These are phyloP conservation scores for Halesus radiatus DNA, from an alignment of 1,140 invertebrate genomes.

Conservation along the genomic window DNA sequence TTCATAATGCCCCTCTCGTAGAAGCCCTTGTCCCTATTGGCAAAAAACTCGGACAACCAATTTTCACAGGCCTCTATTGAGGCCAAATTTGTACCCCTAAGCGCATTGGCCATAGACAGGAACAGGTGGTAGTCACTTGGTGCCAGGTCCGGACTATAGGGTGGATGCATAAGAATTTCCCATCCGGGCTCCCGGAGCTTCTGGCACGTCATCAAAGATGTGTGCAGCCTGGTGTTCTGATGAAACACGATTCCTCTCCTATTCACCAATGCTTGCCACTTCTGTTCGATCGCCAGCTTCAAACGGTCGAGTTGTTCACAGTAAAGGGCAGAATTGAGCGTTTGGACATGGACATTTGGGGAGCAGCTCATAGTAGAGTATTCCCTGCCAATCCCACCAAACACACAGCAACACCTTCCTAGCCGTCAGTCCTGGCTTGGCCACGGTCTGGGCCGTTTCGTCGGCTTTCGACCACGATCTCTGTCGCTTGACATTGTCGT, in stretches of 20 bases:
- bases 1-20: constrained; percentile 22
- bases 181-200: no score
- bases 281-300: constrained; percentile 17
- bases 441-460: constrained; percentile 7
- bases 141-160: constrained; percentile 12
- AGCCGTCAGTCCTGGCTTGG: constrained; percentile 18
- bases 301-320: constrained; percentile 26
- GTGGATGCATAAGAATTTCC: constrained; percentile 12
- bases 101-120: not conserved
- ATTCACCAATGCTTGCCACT: constrained; percentile 11
- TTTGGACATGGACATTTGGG: no score
- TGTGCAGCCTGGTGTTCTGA: no score
- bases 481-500: constrained; percentile 18
- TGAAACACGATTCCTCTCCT: constrained; percentile 18
- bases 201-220: no score
- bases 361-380: not conserved
- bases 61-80: constrained; percentile 9
- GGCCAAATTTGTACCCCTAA: not conserved
- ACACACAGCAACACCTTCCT: constrained; percentile 23
- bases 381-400: constrained; percentile 23
- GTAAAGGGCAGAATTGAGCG: constrained; percentile 12
- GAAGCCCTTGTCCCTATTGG: constrained; percentile 18
- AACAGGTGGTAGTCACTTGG: constrained; percentile 5
- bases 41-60: constrained; percentile 16
- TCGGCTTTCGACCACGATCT: constrained; percentile 16